Evolutionary conservation across 1,140 invertebrate species (phyloP), one percentile per base, ranked within the genome.

Genomic region (Augochlora pura): DNA sequence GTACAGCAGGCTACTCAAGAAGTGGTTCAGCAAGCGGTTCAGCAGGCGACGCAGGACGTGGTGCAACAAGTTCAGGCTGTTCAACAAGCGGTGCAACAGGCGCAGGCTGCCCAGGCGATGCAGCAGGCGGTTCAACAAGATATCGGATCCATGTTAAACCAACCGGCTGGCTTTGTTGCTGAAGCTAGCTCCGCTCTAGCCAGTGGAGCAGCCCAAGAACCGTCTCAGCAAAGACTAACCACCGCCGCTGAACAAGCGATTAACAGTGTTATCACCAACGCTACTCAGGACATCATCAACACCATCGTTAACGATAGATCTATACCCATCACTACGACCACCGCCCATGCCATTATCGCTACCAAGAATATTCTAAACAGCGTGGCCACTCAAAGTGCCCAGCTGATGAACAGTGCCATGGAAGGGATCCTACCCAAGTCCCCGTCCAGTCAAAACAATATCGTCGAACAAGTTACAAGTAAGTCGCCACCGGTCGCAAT

Each of bases 1-100:
- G 94, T 95, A 0, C 94, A 94, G 76, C 94, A 95, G 82, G 94
- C 94, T 12, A 94, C 94, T n/a, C 93, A 94, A 70, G 94, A 94
- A 81, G 94, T 93, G 2, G 94, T 94, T 2, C 93, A 93, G 78
- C 94, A 94, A 80, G 94, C 94, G 0, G 94, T 95, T 8, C 94
- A 94, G 73, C 91, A 93, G 69, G 88, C 88, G 1, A 90, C 88
- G 5, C 88, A 90, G 21, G 89, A 89, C 67, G 89, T 89, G 7
- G 94, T 95, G 80, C 94, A 94, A 76, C 89, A 90, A 82, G 92
- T 93, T 0, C 94, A 95, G 86, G 94, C 94, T 21, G 94, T 95
- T 5, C 94, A 94, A 74, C 94, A 95, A 83, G 94, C 94, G 78
- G 94, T 95, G 77, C 94, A 94, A 76, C 93, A 93, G 16, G 92